Conservation (phyloP, 2,888 invertebrate species). For the Eupithecia subumbrata region DNA sequence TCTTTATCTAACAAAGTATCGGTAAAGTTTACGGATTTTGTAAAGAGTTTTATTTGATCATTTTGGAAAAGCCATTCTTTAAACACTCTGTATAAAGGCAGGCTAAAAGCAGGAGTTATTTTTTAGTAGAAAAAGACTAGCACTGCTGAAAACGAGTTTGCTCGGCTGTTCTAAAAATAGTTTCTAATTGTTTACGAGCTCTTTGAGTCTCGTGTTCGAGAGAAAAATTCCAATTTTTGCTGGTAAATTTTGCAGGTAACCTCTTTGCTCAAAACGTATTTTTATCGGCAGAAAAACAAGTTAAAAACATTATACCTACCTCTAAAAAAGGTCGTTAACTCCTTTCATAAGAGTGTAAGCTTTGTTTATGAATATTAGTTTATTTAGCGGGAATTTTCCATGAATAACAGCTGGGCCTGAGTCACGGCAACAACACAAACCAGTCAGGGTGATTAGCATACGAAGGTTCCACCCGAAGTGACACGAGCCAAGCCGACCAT, state of each 20-base stretch:
- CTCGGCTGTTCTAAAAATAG: not conserved
- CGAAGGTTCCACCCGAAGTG: too few relatives aligned
- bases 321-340: constrained; percentile 34
- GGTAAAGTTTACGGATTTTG: too few relatives aligned
- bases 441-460: too few relatives aligned
- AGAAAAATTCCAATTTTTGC: not conserved
- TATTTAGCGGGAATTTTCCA: too few relatives aligned
- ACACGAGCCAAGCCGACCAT: too few relatives aligned
- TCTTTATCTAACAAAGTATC: not conserved
- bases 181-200: not conserved
- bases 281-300: constrained; percentile 20
- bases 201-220: not conserved
- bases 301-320: constrained; percentile 18
- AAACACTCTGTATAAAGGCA: not conserved
- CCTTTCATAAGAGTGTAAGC: constrained; percentile 36
- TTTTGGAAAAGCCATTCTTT: not conserved
- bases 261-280: not conserved
- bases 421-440: too few relatives aligned
- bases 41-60: not conserved
- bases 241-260: not conserved
- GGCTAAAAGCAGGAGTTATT: not conserved
- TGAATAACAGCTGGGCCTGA: too few relatives aligned
- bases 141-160: not conserved
- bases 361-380: too few relatives aligned
- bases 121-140: not conserved